Evolutionary conservation across 1,140 invertebrate genomes (phyloP), one percentile per base, ranked within the genome.

Genomic region (Littorina saxatilis): DNA sequence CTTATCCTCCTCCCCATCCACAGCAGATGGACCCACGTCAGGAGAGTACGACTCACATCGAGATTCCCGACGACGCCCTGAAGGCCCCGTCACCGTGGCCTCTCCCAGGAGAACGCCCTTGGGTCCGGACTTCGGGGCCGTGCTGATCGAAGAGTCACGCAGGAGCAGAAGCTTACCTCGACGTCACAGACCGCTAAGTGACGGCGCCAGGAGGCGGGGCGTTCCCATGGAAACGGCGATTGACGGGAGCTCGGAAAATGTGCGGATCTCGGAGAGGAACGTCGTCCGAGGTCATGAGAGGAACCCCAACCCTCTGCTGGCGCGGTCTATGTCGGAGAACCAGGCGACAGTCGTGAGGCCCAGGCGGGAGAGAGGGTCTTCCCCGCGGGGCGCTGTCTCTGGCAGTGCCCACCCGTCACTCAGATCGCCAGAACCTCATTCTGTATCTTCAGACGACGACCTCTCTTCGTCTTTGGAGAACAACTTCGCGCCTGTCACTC

Each of bases 71-170:
- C 50, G 76, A n/a, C 55, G 39, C 2, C 43, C 58, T 4, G 76
- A 78, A 29, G 76, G 43, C 3, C 50, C 50, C 29, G 7, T 7
- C 13, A 23, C 50, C 3, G 35, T 43, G 76, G 23, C 2, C 35
- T 29, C 32, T 1, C 5, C 58, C 4, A 40, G 35, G 17, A 61
- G 37, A 43, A n/a, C 55, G n/a, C 76, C 76, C 17, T 43, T 58
- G 3, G 35, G n/a, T 0, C 76, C 76, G 55, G 76, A 78, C 76
- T 78, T 78, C 40, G 55, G 52, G 2, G 7, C 32, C 35, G 58
- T 58, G 55, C 39, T 63, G 39, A 78, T 66, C 20, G 76, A 78
- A 5, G 76, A 78, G 58, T 61, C 58, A 5, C 52, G 76, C 35
- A 1, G 76, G 2, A 78, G 76, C 55, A 2, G 76, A 29, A 78